phyloP scores from a whole-genome alignment of 2,888 invertebrate species.

The Globia sparganii region DNA sequence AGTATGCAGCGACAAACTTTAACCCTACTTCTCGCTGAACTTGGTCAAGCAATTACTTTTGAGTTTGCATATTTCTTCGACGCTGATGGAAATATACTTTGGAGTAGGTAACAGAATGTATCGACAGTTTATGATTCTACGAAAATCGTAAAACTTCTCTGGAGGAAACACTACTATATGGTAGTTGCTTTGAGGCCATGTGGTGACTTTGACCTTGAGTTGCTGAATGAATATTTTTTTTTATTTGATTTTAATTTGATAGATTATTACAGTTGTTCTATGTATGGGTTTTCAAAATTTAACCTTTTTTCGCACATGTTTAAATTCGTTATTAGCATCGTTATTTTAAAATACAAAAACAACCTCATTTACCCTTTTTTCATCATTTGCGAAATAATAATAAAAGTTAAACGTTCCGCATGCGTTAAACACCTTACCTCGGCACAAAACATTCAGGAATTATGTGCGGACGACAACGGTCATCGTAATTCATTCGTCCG shows the following conservation, averaged over 20 bases:
- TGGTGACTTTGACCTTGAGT: neutral
- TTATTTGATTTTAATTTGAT: neutral
- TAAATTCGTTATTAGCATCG: neutral
- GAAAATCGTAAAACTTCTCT: conserved; percentile 12
- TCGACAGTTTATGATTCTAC: conserved; percentile 15
- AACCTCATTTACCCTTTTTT: neutral
- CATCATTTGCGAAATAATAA: conserved; percentile 11
- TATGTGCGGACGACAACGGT: conserved; percentile 64
- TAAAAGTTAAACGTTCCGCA: conserved; percentile 27
- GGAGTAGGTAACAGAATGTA: neutral
- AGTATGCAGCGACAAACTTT: conserved; percentile 30
- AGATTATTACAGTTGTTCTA: neutral
- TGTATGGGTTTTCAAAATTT: neutral
- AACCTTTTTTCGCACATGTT: neutral
- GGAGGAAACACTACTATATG: conserved; percentile 2
- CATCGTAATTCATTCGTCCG: conserved; percentile 64
- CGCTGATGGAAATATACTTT: neutral
- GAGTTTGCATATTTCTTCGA: conserved; percentile 25
- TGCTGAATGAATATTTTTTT: neutral
- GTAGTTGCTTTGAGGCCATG: neutral
- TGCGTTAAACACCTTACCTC: conserved; percentile 42
- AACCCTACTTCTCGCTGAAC: conserved; percentile 15
- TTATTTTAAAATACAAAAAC: neutral
- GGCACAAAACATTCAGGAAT: conserved; percentile 61
- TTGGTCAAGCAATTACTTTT: conserved; percentile 28